Evolutionary conservation across 2,888 invertebrate genomes (phyloP).

Genomic region (Carterocephalus palaemon): DNA sequence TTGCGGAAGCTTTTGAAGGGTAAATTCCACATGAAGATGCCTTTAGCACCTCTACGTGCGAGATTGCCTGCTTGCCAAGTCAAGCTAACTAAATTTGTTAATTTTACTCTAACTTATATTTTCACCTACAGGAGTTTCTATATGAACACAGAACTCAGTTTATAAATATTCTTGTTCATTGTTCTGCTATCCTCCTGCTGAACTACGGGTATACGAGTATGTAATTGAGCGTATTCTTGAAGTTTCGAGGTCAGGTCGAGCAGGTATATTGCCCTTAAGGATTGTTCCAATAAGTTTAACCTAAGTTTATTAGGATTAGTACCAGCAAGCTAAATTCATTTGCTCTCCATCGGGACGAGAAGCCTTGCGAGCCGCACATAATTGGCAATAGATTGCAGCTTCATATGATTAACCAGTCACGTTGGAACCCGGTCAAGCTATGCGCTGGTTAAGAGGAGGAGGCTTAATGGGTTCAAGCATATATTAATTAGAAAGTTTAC

Average conservation of each 20-base stretch:
- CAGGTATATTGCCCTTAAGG: constrained; percentile 22
- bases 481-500: too few relatives aligned
- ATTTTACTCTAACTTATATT: too few relatives aligned
- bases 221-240: constrained; percentile 5
- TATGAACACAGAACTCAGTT: too few relatives aligned
- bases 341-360: constrained; percentile 19
- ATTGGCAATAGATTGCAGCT: constrained; percentile 41
- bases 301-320: constrained; percentile 18
- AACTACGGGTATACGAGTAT: too few relatives aligned
- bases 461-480: not conserved
- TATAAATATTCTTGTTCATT: too few relatives aligned
- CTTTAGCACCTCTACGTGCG: too few relatives aligned
- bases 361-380: constrained; percentile 10
- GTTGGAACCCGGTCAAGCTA: constrained; percentile 29
- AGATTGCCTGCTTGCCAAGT: too few relatives aligned
- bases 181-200: too few relatives aligned
- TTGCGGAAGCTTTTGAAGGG: too few relatives aligned
- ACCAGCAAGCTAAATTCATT: constrained; percentile 23
- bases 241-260: not conserved
- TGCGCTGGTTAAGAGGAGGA: constrained; percentile 12
- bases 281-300: constrained; percentile 21
- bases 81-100: too few relatives aligned
- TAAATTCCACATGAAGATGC: too few relatives aligned
- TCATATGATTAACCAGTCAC: constrained; percentile 47
- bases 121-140: too few relatives aligned